A percentile compares a stretch with the other conserved stretches of the same genome.
These are phyloP conservation scores for Stylophora pistillata DNA, from an alignment of 64 coral and sea anemone species.

Conservation along the genomic window DNA sequence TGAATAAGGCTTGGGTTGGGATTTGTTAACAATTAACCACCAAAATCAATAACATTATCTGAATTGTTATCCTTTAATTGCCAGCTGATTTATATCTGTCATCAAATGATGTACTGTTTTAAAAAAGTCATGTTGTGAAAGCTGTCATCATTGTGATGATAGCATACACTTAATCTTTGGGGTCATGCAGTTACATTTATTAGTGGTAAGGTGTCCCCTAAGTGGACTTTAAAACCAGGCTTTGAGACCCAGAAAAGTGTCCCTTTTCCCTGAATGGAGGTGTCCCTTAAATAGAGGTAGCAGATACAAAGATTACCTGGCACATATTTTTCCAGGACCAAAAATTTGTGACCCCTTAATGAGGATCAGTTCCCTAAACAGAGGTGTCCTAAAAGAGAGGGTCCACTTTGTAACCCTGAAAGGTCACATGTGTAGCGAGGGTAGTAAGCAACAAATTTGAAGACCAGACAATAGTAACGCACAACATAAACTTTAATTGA, in stretches of 20 bases:
- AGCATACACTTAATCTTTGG: neutral
- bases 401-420: too few relatives aligned
- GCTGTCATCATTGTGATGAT: neutral
- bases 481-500: too few relatives aligned
- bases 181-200: neutral
- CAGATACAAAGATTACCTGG: constrained; percentile 2
- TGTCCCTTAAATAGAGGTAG: constrained; percentile 6
- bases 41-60: neutral
- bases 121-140: neutral
- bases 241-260: neutral
- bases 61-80: too few relatives aligned
- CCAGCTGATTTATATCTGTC: neutral
- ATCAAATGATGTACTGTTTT: neutral
- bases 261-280: neutral
- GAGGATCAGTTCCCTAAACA: too few relatives aligned
- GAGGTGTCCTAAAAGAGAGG: too few relatives aligned
- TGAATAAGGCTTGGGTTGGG: too few relatives aligned
- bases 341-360: too few relatives aligned
- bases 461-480: too few relatives aligned
- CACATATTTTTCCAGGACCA: too few relatives aligned
- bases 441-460: too few relatives aligned
- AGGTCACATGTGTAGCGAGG: too few relatives aligned
- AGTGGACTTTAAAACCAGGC: neutral
- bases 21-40: neutral
- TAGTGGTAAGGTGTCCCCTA: neutral